Evolutionary conservation across 2,888 invertebrate species (phyloP).

Genomic region (Apamea monoglypha): DNA sequence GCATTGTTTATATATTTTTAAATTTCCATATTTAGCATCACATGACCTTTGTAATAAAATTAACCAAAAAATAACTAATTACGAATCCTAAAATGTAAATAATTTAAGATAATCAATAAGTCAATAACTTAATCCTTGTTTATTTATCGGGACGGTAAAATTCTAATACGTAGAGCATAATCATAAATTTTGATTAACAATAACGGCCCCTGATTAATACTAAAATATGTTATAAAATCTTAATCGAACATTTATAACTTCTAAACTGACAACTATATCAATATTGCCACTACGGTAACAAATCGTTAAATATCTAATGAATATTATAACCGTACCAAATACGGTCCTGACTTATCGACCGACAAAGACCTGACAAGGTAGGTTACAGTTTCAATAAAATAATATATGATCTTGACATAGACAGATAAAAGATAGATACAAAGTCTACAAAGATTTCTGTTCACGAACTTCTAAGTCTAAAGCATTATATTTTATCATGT

Average conservation of each 20-base stretch:
- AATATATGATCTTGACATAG: slow-evolving; percentile 51
- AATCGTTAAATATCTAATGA: slow-evolving; percentile 35
- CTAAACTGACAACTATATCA: slow-evolving; percentile 28
- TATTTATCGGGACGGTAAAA: not conserved
- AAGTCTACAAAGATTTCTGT: slow-evolving; percentile 38
- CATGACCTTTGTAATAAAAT: slow-evolving; percentile 2
- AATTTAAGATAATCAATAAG: not conserved
- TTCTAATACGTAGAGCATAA: slow-evolving; percentile 20
- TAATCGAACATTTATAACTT: slow-evolving; percentile 33
- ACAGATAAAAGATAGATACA: slow-evolving; percentile 22
- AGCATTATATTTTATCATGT: slow-evolving; percentile 58
- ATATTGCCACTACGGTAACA: slow-evolving; percentile 23
- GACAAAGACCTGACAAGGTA: slow-evolving; percentile 52
- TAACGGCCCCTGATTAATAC: slow-evolving; percentile 11
- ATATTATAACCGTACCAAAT: slow-evolving; percentile 36
- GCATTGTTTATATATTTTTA: not conserved
- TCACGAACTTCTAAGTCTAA: slow-evolving; percentile 41
- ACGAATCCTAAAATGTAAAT: not conserved
- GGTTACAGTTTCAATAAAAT: slow-evolving; percentile 58
- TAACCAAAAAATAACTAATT: not conserved
- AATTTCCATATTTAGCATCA: not conserved
- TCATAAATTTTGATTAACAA: slow-evolving; percentile 27
- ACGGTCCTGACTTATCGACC: slow-evolving; percentile 46
- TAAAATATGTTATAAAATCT: slow-evolving; percentile 31
- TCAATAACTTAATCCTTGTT: not conserved